Conservation (phyloP, 2,113 vertebrate species). For the Zapus hudsonius region DNA sequence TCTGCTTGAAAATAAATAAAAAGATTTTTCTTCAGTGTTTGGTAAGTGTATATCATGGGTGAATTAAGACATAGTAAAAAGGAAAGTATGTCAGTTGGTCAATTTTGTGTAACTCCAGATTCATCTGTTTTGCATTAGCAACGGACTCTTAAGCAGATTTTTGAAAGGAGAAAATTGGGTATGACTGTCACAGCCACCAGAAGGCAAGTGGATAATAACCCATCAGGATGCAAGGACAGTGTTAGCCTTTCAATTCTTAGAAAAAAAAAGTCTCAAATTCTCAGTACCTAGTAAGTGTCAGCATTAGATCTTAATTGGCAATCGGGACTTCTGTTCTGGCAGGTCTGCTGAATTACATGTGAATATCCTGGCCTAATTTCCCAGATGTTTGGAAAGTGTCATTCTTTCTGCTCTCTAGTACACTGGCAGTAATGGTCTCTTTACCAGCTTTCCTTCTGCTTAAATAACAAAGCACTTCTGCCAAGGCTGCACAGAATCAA, state of each 20-base stretch:
- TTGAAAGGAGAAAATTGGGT: conserved; percentile 9
- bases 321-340: background rate
- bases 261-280: background rate
- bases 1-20: too few species aligned
- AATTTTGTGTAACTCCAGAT: background rate
- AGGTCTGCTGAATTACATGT: background rate
- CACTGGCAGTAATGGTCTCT: background rate
- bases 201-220: background rate
- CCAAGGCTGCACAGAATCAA: background rate
- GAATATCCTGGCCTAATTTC: conserved; percentile 6
- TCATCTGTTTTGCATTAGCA: background rate
- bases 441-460: background rate
- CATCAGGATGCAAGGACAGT: background rate
- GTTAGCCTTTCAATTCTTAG: background rate
- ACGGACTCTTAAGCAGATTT: background rate
- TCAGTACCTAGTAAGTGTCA: background rate
- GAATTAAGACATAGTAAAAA: background rate
- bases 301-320: conserved; percentile 4
- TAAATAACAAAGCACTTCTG: background rate
- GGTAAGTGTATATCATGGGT: background rate
- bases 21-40: background rate
- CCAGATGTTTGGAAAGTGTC: background rate
- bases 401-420: background rate
- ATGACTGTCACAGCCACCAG: background rate
- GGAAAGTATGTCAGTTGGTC: background rate